A percentile compares a stretch with the other conserved stretches of the same genome.
These are phyloP conservation scores for Thysanoteuthis rhombus DNA, from an alignment of 2,888 invertebrate genomes.

Conservation along the genomic window DNA sequence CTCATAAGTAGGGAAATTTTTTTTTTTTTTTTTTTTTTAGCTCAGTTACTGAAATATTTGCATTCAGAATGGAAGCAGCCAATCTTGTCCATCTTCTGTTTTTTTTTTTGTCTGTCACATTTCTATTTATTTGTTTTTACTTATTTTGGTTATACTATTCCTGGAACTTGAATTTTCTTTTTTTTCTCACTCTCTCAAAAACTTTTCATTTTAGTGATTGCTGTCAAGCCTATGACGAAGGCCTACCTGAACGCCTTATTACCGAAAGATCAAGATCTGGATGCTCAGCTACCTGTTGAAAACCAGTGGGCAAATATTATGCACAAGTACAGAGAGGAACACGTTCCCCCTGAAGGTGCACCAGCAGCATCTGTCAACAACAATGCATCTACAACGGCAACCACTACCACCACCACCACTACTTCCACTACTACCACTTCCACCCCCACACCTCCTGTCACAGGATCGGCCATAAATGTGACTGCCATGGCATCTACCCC, in stretches of 20 bases:
- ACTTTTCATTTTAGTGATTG: constrained; percentile 78
- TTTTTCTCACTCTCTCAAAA: background rate
- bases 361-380: constrained; percentile 35
- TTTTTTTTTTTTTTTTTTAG: too few species aligned
- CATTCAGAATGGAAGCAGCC: background rate
- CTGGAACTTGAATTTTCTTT: too few species aligned
- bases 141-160: too few species aligned
- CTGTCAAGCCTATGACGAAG: constrained; percentile 81
- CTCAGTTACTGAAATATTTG: too few species aligned
- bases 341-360: constrained; percentile 40
- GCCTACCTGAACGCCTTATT: constrained; percentile 86
- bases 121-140: too few species aligned
- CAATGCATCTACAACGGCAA: constrained; percentile 28
- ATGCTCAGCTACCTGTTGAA: constrained; percentile 75
- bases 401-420: too few species aligned
- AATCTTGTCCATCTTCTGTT: background rate
- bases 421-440: too few species aligned
- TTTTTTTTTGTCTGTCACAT: background rate
- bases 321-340: constrained; percentile 21
- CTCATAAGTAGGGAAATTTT: too few species aligned
- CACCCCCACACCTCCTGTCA: too few species aligned
- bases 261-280: constrained; percentile 94
- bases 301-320: constrained; percentile 39
- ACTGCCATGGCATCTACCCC: background rate
- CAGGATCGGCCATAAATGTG: too few species aligned